Percentiles rank a stretch among this genome's conserved stretches.
phyloP scores from a whole-genome alignment of 2,888 invertebrate species.

The Eurytoma californica region DNA sequence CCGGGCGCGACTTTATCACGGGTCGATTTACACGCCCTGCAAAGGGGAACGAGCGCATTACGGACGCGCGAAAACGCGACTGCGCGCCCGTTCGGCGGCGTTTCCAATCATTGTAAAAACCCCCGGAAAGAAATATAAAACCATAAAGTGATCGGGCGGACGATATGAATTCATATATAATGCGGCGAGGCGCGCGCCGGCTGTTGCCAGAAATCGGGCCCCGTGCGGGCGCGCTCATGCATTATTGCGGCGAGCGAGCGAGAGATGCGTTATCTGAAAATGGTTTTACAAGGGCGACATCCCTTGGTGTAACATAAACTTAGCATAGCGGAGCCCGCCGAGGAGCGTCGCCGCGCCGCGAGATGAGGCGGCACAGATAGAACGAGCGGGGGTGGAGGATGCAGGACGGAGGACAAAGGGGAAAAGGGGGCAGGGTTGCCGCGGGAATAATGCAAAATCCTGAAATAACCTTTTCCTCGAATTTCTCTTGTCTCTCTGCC shows the following conservation, averaged over 20 bases:
- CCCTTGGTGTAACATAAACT: constrained; percentile 72
- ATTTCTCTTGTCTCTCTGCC: constrained; percentile 57
- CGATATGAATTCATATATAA: constrained; percentile 72
- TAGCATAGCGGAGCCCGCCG: constrained; percentile 65
- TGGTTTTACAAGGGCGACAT: constrained; percentile 75
- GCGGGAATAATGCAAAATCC: constrained; percentile 65
- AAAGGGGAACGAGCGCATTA: neutral
- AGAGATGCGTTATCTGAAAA: constrained; percentile 73
- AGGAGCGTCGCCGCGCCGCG: constrained; percentile 22
- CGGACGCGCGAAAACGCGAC: constrained; percentile 42
- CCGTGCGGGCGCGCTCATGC: neutral
- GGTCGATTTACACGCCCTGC: neutral
- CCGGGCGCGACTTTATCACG: too few species aligned
- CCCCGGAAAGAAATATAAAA: constrained; percentile 71
- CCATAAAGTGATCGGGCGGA: constrained; percentile 74
- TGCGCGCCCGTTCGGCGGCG: constrained; percentile 67
- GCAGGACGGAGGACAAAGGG: constrained; percentile 47
- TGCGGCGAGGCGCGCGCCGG: constrained; percentile 60
- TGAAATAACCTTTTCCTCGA: constrained; percentile 60
- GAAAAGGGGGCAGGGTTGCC: constrained; percentile 46
- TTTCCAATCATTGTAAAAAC: constrained; percentile 75
- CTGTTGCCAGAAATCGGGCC: constrained; percentile 52
- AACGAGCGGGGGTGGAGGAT: constrained; percentile 26
- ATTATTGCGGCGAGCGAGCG: neutral
- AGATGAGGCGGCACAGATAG: constrained; percentile 50